Evolutionary conservation across 1,140 invertebrate species (phyloP).

Genomic region (Heliconius himera): DNA sequence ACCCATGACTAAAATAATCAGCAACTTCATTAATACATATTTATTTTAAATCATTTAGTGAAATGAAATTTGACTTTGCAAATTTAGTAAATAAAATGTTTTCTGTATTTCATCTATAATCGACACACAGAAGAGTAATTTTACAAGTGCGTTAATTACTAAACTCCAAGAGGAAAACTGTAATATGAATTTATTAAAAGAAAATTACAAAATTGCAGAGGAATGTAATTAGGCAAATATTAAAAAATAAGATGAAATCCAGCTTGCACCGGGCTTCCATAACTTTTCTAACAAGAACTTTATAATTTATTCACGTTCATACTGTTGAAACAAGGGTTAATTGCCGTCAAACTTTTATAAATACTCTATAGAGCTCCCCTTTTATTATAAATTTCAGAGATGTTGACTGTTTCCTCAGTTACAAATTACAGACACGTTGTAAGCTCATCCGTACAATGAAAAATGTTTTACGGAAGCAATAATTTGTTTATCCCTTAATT

Average conservation of each 20-base stretch:
- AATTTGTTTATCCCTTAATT: constrained; percentile 39
- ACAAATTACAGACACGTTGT: constrained; percentile 33
- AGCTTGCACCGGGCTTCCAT: constrained; percentile 22
- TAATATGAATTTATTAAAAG: neutral
- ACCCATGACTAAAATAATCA: neutral
- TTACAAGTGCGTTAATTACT: neutral
- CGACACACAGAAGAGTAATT: neutral
- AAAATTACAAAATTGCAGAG: neutral
- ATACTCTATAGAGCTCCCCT: constrained; percentile 47
- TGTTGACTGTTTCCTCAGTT: constrained; percentile 24
- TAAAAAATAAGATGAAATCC: constrained; percentile 14
- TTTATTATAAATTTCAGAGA: constrained; percentile 34
- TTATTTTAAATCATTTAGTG: neutral
- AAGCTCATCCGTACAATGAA: constrained; percentile 17
- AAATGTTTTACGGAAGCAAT: constrained; percentile 20
- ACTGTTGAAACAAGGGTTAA: constrained; percentile 49
- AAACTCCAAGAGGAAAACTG: neutral
- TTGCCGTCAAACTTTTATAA: constrained; percentile 60
- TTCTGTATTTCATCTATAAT: neutral
- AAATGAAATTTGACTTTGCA: neutral
- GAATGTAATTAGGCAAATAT: constrained; percentile 1
- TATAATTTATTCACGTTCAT: constrained; percentile 59
- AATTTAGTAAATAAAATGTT: neutral
- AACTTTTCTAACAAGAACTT: constrained; percentile 45
- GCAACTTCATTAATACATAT: neutral